A percentile compares a stretch with the other conserved stretches of the same genome.
These are phyloP conservation scores for Nothoprocta pentlandii DNA, from an alignment of 2,113 vertebrate species.

Conservation along the genomic window DNA sequence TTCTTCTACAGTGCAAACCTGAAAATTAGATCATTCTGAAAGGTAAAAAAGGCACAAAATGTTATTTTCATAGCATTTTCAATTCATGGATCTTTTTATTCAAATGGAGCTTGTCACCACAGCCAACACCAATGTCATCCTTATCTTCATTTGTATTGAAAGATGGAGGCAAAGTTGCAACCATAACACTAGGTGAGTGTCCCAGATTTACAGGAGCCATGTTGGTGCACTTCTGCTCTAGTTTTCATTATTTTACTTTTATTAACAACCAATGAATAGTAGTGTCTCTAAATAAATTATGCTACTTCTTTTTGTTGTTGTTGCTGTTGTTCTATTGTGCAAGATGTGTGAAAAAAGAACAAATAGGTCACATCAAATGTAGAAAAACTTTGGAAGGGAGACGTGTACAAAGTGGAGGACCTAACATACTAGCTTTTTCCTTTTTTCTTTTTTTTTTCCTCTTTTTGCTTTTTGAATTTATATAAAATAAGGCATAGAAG, in stretches of 20 bases:
- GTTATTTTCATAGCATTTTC: not conserved
- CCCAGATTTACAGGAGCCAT: not conserved
- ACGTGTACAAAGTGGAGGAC: not conserved
- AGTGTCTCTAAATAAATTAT: not conserved
- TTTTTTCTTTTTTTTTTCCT: not conserved
- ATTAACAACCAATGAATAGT: not conserved
- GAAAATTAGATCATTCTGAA: not conserved
- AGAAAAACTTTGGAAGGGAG: not conserved
- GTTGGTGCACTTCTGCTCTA: not conserved
- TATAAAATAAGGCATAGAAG: not conserved
- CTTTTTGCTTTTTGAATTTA: not conserved
- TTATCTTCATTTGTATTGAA: not conserved
- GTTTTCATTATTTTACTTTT: not conserved
- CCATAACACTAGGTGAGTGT: not conserved
- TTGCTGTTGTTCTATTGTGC: not conserved
- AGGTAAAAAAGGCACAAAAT: not conserved
- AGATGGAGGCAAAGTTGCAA: not conserved
- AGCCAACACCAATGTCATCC: not conserved
- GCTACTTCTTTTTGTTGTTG: not conserved
- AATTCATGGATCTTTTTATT: not conserved
- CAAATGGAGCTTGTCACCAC: not conserved
- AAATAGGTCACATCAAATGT: not conserved
- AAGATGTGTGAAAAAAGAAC: not conserved
- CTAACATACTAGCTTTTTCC: not conserved
- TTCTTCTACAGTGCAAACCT: not conserved